Conservation (phyloP, 2,888 invertebrate genomes). For the Oscheius onirici region DNA sequence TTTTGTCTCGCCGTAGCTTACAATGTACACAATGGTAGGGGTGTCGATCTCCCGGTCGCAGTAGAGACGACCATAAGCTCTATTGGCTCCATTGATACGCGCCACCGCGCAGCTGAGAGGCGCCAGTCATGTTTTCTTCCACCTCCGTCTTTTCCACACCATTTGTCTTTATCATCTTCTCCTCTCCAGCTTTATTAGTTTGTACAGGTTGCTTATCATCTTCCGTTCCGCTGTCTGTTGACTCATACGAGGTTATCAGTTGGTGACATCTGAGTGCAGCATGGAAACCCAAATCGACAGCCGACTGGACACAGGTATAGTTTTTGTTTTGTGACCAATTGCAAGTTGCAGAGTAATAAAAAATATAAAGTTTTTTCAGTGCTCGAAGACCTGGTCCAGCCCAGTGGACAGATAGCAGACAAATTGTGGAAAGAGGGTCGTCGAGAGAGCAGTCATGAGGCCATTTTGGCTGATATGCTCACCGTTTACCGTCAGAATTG, state of each 20-base stretch:
- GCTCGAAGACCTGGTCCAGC: background rate
- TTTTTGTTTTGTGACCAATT: too few relatives aligned
- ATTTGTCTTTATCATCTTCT: background rate
- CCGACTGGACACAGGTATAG: constrained; percentile 5
- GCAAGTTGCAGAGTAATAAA: too few relatives aligned
- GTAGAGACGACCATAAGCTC: constrained; percentile 16
- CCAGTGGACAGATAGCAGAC: background rate
- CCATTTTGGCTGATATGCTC: constrained; percentile 18
- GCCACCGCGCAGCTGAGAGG: too few relatives aligned
- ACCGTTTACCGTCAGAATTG: constrained; percentile 22
- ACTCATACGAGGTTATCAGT: constrained; percentile 23
- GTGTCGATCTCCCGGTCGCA: background rate
- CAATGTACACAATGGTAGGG: constrained; percentile 14
- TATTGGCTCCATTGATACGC: constrained; percentile 27
- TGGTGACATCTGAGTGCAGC: background rate
- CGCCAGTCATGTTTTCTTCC: background rate
- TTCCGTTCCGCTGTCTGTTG: background rate
- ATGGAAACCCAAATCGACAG: constrained; percentile 20
- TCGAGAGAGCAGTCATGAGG: constrained; percentile 16
- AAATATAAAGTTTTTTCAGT: background rate
- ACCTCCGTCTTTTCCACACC: background rate
- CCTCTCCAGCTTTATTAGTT: too few relatives aligned
- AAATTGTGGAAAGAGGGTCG: constrained; percentile 11
- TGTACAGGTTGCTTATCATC: background rate
- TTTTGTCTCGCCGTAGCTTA: background rate